Evolutionary conservation across 2,888 invertebrate species (phyloP), one percentile per base, ranked within the genome.

Genomic region (Beris chalybata): DNA sequence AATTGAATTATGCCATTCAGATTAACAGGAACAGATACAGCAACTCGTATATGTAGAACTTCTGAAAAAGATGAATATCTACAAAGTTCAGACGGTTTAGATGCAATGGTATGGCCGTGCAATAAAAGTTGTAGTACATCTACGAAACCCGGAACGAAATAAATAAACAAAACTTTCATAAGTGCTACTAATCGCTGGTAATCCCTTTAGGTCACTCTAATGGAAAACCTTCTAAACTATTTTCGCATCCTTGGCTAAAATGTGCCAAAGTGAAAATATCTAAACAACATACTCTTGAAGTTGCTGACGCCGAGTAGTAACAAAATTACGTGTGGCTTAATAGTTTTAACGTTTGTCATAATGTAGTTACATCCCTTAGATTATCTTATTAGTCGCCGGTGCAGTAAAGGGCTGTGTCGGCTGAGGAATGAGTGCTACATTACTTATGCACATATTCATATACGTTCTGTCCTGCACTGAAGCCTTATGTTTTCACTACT

Each of bases 1-100:
- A 79, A 79, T 79, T 78, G 77, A 79, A 79, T 79, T 79, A 79
- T 77, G 76, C 76, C 77, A 78, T 78, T 79, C 79, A 29, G 29
- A 45, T n/a, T 13, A 45, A 22, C 43, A 29, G 7, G 7, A 5
- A 32, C 9, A 48, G 47, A 58, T 58, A 58, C 3, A 13, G 9
- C 32, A 31, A 30, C 11, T 22, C 32, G 32, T 15, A 54, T 31
- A 31, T 30, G 53, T 30, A n/a, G 52, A 52, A 15, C 5, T 52
- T 5, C 29, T 22, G 22, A 22, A 22, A 22, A 22, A 22, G 22
- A 22, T 22, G 22, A 22, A 3, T 22, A 22, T 22, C 22, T 22
- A 22, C 22, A 22, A 22, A 22, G 22, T 22, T 22, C 22, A 22
- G 22, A 22, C 22, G 22, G 22, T 3, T 22, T 22, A 22, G 22